Percentiles rank a stretch among this genome's conserved stretches.
Conservation (phyloP, 2,888 invertebrate species). For the Tanytarsus gracilentus region DNA sequence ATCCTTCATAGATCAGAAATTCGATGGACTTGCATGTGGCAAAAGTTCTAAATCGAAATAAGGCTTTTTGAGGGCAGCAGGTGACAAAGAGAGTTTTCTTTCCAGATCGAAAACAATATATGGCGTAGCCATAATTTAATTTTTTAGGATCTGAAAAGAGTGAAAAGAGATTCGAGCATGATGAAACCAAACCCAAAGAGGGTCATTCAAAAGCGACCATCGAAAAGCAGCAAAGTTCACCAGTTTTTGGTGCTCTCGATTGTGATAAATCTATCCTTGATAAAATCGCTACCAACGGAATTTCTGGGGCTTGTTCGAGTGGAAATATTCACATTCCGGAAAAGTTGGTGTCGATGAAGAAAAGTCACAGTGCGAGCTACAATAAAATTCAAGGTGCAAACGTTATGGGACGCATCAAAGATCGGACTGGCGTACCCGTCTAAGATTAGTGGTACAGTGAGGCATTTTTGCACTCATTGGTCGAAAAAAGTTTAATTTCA, state of each 20-base stretch:
- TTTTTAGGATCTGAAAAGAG: neutral
- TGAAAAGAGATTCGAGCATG: neutral
- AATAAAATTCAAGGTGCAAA: slow-evolving; percentile 41
- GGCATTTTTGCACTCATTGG: neutral
- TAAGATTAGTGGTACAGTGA: slow-evolving; percentile 32
- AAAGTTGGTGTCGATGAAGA: slow-evolving; percentile 1
- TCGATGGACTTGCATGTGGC: too few relatives aligned
- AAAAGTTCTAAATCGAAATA: too few relatives aligned
- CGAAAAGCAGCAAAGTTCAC: slow-evolving; percentile 16
- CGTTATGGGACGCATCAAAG: slow-evolving; percentile 44
- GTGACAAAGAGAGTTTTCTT: too few relatives aligned
- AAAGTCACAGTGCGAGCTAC: slow-evolving; percentile 34
- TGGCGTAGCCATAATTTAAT: too few relatives aligned
- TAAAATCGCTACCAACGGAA: neutral
- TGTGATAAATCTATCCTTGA: neutral
- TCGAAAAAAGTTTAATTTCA: neutral
- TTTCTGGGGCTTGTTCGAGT: slow-evolving; percentile 17
- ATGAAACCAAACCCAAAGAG: slow-evolving; percentile 2
- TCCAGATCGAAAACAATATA: neutral
- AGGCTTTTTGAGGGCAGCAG: too few relatives aligned
- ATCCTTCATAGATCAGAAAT: too few relatives aligned
- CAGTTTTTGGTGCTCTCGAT: slow-evolving; percentile 13
- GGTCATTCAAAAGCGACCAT: neutral
- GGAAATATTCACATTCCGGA: slow-evolving; percentile 12
- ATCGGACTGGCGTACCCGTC: slow-evolving; percentile 43